Evolutionary conservation across 2,888 invertebrate species (phyloP), one percentile per base, ranked within the genome.

Genomic region (Elgonia sp.): DNA sequence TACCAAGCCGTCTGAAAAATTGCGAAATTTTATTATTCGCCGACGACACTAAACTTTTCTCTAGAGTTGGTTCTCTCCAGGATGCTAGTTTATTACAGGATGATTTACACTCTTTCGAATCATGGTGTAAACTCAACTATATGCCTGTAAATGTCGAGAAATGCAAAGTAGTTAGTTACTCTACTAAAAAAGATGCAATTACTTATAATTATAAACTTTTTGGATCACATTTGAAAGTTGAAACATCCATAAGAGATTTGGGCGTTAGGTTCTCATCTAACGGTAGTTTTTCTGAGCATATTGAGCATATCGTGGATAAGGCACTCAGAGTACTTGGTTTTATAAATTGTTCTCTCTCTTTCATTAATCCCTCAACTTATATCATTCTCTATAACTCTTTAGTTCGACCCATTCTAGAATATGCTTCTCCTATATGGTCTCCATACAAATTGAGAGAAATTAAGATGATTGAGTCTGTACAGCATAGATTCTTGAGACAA

Each of bases 1-100:
- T 76, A 21, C 55, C 63, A 0, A 39, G 8, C 9, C 8, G 37
- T 2, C n/a, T 83, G 7, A 55, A 67, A 18, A 12, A 67, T 67
- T 21, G 75, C 21, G 50, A 75, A 67, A 55, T 67, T n/a, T 40
- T 75, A 20, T 18, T 81, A 10, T 81, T 72, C n/a, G 81, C 70
- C 0, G 81, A 81, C n/a, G 72, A 80, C 18, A 29, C 65, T 16
- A 69, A 63, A 37, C 1, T 76, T 9, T 63, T 76, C n/a, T 10
- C 60, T 16, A 53, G 4, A 62, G 46, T 63, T 37, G 40, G 37
- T 10, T n/a, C 46, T 16, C 8, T 63, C 4, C 6, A 69, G 3
- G 72, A 62, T 39, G 81, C 81, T 18, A 3, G 4, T 5, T 14
- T 60, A n/a, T 18, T 80, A 14, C 80, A 80, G 18, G 20, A 8